Evolutionary conservation across 2,888 invertebrate genomes (phyloP).

Genomic region (Oithona nana): DNA sequence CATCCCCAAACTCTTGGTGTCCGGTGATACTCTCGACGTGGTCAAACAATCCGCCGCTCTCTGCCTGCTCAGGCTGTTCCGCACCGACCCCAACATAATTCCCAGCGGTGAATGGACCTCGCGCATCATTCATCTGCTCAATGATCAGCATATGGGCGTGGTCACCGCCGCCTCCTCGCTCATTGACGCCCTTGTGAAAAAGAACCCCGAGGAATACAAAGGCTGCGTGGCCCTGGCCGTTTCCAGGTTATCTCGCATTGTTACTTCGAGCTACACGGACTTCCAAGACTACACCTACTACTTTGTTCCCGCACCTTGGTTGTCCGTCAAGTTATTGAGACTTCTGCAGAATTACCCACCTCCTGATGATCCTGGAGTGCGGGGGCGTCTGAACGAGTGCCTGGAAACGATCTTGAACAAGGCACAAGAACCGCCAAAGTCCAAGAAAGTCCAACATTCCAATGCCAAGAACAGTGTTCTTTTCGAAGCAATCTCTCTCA

Average conservation of each 20-base stretch:
- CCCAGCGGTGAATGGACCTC: constrained; percentile 89
- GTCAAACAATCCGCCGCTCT: constrained; percentile 98
- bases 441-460: constrained; percentile 99
- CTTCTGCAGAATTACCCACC: constrained; percentile 96
- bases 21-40: constrained; percentile 97
- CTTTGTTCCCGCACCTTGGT: constrained; percentile 99
- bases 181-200: constrained; percentile 93
- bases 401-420: constrained; percentile 94
- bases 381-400: constrained; percentile 88
- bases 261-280: constrained; percentile 96
- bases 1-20: constrained; percentile 92
- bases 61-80: constrained; percentile 75
- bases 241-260: constrained; percentile 87
- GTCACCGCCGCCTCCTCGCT: constrained; percentile 96
- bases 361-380: constrained; percentile 60
- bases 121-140: constrained; percentile 88
- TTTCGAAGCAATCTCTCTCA: constrained; percentile 97
- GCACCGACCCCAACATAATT: constrained; percentile 87
- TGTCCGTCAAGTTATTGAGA: constrained; percentile 87
- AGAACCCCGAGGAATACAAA: constrained; percentile 97
- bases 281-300: constrained; percentile 99
- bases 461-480: constrained; percentile 99
- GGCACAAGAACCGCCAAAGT: constrained; percentile 97
- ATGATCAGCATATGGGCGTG: constrained; percentile 98
- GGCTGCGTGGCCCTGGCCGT: constrained; percentile 96